phyloP scores from a whole-genome alignment of 2,888 invertebrate species.

The Pterostichus madidus region DNA sequence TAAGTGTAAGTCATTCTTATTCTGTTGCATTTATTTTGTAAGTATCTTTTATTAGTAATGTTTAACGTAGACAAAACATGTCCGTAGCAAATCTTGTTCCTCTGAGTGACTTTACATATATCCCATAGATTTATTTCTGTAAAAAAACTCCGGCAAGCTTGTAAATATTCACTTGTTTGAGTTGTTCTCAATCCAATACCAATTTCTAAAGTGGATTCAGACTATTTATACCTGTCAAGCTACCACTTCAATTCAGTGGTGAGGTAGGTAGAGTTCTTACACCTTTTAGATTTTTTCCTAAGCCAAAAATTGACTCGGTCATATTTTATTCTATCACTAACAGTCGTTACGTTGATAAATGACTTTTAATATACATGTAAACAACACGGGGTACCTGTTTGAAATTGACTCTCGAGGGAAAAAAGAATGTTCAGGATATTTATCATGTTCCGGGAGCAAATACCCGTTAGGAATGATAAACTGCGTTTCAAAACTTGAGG shows the following conservation, averaged over 20 bases:
- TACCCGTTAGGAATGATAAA: conserved; percentile 21
- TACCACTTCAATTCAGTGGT: conserved; percentile 1
- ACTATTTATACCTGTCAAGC: conserved; percentile 3
- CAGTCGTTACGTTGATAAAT: conserved; percentile 53
- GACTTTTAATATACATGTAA: conserved; percentile 56
- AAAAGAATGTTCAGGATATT: conserved; percentile 30
- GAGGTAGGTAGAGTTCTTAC: neutral
- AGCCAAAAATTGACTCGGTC: conserved; percentile 30
- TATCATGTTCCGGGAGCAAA: conserved; percentile 31
- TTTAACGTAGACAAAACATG: no score
- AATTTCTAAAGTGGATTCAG: no score
- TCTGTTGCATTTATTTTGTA: no score
- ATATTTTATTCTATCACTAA: conserved; percentile 51
- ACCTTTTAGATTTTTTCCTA: conserved; percentile 21
- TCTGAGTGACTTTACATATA: no score
- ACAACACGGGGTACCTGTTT: conserved; percentile 37
- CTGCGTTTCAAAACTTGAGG: neutral
- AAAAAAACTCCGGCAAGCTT: neutral
- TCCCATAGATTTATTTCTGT: no score
- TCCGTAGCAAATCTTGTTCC: no score
- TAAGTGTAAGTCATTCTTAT: no score
- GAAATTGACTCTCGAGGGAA: conserved; percentile 40
- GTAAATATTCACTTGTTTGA: neutral
- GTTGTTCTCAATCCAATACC: no score
- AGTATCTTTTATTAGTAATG: no score